Evolutionary conservation across 2,888 invertebrate species (phyloP).

Genomic region (Stomorhina lunata): DNA sequence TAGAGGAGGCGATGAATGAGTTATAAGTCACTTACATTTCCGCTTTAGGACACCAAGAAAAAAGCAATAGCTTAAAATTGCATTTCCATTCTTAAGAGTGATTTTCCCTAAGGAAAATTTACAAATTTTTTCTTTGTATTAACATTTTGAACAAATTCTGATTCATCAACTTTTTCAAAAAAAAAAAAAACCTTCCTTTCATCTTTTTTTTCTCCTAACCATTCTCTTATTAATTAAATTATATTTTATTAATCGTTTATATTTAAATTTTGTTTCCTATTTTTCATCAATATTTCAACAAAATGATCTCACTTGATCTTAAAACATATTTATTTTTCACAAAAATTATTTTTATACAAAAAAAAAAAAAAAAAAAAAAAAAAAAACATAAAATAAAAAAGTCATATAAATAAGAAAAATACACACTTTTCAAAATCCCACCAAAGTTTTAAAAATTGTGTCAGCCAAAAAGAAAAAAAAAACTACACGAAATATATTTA

Average conservation of each 20-base stretch:
- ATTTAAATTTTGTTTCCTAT: neutral
- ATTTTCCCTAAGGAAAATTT: too few species aligned
- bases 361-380: too few species aligned
- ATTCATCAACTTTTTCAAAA: too few species aligned
- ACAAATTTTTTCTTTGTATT: too few species aligned
- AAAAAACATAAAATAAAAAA: too few species aligned
- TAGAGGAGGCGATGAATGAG: neutral
- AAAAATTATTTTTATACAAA: too few species aligned
- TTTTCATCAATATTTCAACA: slow-evolving; percentile 48
- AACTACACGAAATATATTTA: too few species aligned
- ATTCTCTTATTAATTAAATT: neutral
- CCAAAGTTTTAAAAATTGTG: slow-evolving; percentile 38
- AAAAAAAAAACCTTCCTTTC: too few species aligned
- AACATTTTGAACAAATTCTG: too few species aligned
- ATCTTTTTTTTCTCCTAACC: neutral
- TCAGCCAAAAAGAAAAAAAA: slow-evolving; percentile 24
- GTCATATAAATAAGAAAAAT: too few species aligned
- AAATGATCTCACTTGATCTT: slow-evolving; percentile 38
- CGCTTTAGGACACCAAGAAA: too few species aligned
- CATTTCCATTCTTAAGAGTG: neutral
- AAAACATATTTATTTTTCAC: neutral
- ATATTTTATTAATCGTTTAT: neutral
- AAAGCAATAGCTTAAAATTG: too few species aligned
- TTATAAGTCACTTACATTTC: neutral
- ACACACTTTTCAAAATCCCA: neutral